Evolutionary conservation across 2,797 vertebrate genomes (phyloP), one percentile per base, ranked within the genome.

Genomic region (Pseudotriccus pelzelni): DNA sequence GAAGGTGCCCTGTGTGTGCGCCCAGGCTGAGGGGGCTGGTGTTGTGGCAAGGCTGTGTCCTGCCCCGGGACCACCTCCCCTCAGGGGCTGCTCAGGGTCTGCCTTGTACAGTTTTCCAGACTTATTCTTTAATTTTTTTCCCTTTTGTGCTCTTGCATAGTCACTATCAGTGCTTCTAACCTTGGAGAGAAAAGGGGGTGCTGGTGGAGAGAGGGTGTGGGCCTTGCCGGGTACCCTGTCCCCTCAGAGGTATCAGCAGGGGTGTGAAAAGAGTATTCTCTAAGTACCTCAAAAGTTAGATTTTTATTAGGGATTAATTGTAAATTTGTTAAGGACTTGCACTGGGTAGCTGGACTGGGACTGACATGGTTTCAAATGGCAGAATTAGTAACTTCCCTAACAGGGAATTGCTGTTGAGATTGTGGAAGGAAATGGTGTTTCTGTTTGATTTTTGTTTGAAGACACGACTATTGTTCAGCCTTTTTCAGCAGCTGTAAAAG

Each of bases 1-100:
- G 1, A 5, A 22, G 23, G 7, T 6, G 8, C 5, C 3, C 4
- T 0, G 0, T 0, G 3, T 2, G 19, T 18, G 28, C 6, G 24
- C 6, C 41, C 2, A 3, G 49, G 37, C 36, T 44, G 69, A 22
- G 32, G 14, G 19, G 7, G 49, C 27, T 50, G 49, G 49, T 1
- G 49, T 27, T 50, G 39, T 14, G 41, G 30, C 19, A 32, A 21
- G 25, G 22, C 22, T n/a, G 21, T 13, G 20, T 20, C 24, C 20
- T 4, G 4, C 9, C 7, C 2, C 4, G 16, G 2, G 15, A 7
- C 8, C 4, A 1, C 1, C 13, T 67, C 22, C 22, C 10, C 4
- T 47, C 14, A 20, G 19, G 7, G 0, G 1, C 27, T 34, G 12
- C 11, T 78, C 2, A 4, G 30, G 20, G 18, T 47, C 7, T 47